Conservation (phyloP, 2,797 vertebrate species). For the Lepidocolaptes lacrymiger region DNA sequence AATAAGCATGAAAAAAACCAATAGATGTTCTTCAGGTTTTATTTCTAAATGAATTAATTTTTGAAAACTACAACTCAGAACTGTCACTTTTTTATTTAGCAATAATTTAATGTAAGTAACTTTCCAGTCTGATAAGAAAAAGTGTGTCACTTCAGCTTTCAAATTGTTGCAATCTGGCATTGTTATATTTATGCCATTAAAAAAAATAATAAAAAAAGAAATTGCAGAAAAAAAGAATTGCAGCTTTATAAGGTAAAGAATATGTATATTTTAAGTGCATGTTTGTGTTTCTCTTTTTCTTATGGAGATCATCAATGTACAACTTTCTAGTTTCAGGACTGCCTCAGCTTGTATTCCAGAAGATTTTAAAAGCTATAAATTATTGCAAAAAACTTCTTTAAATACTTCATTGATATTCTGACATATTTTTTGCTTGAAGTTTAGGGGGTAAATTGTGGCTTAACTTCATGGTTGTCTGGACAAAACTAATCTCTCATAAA, state of each 20-base stretch:
- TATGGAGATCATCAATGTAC: background rate
- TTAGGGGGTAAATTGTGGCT: background rate
- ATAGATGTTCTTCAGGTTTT: background rate
- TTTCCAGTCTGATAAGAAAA: no score
- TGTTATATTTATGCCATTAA: background rate
- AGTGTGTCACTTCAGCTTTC: background rate
- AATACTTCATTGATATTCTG: background rate
- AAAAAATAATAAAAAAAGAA: background rate
- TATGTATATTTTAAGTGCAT: background rate
- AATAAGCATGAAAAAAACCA: background rate
- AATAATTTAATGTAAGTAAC: background rate
- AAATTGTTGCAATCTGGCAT: background rate
- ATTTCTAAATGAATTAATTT: background rate
- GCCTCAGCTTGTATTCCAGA: background rate
- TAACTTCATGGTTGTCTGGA: background rate
- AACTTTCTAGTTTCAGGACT: background rate
- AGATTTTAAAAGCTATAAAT: background rate
- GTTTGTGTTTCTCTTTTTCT: background rate
- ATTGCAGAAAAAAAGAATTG: background rate
- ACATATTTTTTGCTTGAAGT: background rate
- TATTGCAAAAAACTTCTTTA: background rate
- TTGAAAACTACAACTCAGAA: background rate
- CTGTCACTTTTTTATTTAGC: background rate
- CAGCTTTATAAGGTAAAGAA: background rate
- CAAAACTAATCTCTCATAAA: background rate